phyloP scores from a whole-genome alignment of 2,888 invertebrate genomes.

The Aromia moschata region DNA sequence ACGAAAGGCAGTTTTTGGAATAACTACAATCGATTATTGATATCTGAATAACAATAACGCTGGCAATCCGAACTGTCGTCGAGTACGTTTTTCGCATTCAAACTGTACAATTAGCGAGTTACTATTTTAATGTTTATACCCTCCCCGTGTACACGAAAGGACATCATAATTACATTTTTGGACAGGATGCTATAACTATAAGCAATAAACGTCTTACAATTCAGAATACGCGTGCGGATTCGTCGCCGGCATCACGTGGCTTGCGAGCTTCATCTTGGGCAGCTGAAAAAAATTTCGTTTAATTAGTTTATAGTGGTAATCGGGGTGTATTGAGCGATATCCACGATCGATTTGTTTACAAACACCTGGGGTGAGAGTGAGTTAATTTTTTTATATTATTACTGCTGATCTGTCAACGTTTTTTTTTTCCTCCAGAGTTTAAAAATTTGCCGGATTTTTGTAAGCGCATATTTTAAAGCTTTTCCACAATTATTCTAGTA shows the following conservation, averaged over 20 bases:
- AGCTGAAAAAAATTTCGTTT: constrained; percentile 20
- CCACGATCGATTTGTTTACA: not conserved
- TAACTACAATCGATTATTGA: constrained; percentile 35
- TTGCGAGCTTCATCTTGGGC: constrained; percentile 30
- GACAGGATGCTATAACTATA: constrained; percentile 40
- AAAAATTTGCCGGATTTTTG: too few species aligned
- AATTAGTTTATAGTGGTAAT: constrained; percentile 21
- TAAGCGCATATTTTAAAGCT: too few species aligned
- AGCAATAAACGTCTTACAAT: constrained; percentile 36
- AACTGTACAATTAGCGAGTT: constrained; percentile 32
- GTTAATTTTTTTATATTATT: constrained; percentile 10
- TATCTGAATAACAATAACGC: constrained; percentile 6
- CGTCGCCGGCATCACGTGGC: constrained; percentile 39
- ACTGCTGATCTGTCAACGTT: too few species aligned
- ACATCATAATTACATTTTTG: constrained; percentile 34
- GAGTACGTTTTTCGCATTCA: constrained; percentile 33
- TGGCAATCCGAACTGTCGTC: constrained; percentile 20
- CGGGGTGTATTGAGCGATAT: constrained; percentile 14
- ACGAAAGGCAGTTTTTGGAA: constrained; percentile 36
- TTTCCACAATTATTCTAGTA: too few species aligned
- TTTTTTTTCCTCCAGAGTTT: too few species aligned
- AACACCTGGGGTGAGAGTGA: not conserved
- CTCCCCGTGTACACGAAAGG: constrained; percentile 21
- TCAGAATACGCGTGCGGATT: constrained; percentile 42
- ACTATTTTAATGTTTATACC: constrained; percentile 29